Conservation (phyloP, 2,797 vertebrate species). For the Sebastes iracundus region DNA sequence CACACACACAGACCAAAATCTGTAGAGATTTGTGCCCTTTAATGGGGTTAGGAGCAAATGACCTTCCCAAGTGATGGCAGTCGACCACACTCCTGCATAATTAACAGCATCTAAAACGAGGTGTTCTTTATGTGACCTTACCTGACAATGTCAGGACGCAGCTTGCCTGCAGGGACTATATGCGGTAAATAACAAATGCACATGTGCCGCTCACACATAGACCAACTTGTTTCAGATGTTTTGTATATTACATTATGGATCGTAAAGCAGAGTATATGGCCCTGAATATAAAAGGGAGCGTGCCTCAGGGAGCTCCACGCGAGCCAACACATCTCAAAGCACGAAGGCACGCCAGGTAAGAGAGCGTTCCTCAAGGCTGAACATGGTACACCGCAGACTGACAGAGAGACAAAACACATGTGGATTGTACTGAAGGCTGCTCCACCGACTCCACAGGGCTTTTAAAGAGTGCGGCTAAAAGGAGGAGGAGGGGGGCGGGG, state of each 20-base stretch:
- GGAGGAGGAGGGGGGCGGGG: background rate
- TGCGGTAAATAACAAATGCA: conserved; percentile 38
- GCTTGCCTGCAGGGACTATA: conserved; percentile 45
- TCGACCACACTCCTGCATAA: conserved; percentile 75
- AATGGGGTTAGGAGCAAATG: conserved; percentile 34
- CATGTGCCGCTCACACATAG: background rate
- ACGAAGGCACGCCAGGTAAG: conserved; percentile 25
- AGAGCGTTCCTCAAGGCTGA: conserved; percentile 33
- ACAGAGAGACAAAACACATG: conserved; percentile 52
- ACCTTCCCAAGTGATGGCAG: conserved; percentile 69
- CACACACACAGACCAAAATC: background rate
- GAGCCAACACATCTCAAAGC: conserved; percentile 31
- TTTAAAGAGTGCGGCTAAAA: conserved; percentile 8
- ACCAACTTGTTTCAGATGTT: background rate
- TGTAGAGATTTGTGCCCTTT: conserved; percentile 43
- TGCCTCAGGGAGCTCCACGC: conserved; percentile 7
- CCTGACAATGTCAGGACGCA: conserved; percentile 65
- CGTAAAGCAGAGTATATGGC: background rate
- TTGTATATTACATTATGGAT: background rate
- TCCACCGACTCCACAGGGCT: conserved; percentile 28
- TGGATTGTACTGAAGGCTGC: conserved; percentile 36
- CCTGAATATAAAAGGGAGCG: conserved; percentile 17
- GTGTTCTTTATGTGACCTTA: conserved; percentile 77
- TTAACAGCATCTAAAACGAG: conserved; percentile 77
- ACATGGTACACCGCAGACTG: conserved; percentile 4